Base-by-base conservation (phyloP, 2,113 vertebrate species). In the Callorhinus ursinus region DNA sequence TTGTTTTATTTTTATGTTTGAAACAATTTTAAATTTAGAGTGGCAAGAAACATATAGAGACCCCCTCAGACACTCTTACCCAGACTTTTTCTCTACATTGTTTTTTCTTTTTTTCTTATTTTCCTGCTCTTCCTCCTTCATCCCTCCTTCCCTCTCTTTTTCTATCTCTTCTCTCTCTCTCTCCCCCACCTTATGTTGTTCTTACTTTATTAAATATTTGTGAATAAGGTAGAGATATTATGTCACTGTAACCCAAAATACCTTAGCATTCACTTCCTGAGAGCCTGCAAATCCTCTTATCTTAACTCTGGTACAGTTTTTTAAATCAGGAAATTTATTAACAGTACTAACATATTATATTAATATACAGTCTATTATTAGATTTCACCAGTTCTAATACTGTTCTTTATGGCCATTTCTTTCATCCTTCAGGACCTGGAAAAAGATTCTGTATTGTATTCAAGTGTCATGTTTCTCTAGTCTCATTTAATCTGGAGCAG, bases 1-100 rank as follows among this genome's bases (percentile, higher is more conserved):
- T 46, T 9, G 69, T 71, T 84, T 76, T 21, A n/a, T 81, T 15
- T 71, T n/a, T 83, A 24, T 51, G 94, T 90, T 69, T 80, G 4
- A 77, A 96, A 76, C 46, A 42, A 80, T 91, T 95, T 77, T 81
- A 76, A 21, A 67, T 31, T 57, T 31, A 82, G 24, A 79, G 4
- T 97, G 88, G 1, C 0, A 92, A 26, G 72, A 55, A 57, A 85
- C 71, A 49, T 39, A 49, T 36, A 51, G 36, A 89, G 11, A 28
- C 36, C 49, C 18, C 49, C 16, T 53, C 6, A 2, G 11, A 13
- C 46, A 19, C 1, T 61, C 2, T 49, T 63, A 69, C 13, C 46
- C 10, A 33, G 36, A 9, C n/a, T 42, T 24, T 81, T 61, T 18
- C 26, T 42, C 15, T 88, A 3, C 9, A 24, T 61, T 80, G 11